Conservation (phyloP, 2,888 invertebrate genomes). For the Drosophila conformis region DNA sequence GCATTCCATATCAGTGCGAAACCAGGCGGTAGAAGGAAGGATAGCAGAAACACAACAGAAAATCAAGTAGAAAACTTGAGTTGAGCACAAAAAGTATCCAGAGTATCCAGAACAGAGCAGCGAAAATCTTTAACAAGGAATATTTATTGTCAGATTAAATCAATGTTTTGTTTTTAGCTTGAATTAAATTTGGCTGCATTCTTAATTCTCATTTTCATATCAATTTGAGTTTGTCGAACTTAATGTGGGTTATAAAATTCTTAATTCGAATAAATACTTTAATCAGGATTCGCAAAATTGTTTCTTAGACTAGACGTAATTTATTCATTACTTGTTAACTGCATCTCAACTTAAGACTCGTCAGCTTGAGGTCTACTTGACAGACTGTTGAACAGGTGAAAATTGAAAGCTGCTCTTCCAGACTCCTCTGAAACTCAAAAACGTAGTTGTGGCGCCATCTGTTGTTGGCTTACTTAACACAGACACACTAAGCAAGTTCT, state of each 20-base stretch:
- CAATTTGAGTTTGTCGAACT: not conserved
- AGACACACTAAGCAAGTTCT: not conserved
- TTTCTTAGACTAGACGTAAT: not conserved
- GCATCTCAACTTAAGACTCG: not conserved
- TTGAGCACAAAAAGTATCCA: not conserved
- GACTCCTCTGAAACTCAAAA: not conserved
- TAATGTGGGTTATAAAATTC: not conserved
- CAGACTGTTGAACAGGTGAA: not conserved
- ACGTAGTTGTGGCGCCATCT: slow-evolving; percentile 28
- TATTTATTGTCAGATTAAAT: not conserved
- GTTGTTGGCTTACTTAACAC: slow-evolving; percentile 3
- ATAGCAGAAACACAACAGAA: not conserved
- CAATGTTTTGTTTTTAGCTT: not conserved
- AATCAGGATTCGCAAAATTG: not conserved
- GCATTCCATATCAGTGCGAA: slow-evolving; percentile 10
- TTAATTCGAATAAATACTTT: not conserved
- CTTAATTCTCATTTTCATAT: not conserved
- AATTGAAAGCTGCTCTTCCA: not conserved
- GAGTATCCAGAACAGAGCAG: not conserved
- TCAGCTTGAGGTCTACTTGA: not conserved
- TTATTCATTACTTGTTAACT: not conserved
- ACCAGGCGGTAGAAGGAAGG: not conserved
- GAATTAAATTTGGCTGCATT: not conserved
- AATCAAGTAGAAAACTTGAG: not conserved
- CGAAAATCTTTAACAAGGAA: not conserved